A percentile compares a stretch with the other conserved stretches of the same genome.
Evolutionary conservation across 2,797 vertebrate genomes (phyloP).

Genomic region (Neomorphus geoffroyi): DNA sequence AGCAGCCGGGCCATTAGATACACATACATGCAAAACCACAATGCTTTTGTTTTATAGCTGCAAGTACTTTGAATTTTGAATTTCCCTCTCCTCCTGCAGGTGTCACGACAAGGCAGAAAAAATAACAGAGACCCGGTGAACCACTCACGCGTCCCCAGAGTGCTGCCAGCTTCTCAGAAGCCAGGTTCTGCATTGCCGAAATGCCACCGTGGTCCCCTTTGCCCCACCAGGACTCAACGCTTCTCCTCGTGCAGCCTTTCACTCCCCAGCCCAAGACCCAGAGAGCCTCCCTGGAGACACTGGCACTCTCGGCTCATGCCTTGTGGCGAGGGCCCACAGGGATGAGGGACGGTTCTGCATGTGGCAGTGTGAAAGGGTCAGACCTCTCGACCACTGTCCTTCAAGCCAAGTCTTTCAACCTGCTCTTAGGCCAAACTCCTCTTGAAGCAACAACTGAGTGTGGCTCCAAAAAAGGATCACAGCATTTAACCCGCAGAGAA

Average conservation of each 20-base stretch:
- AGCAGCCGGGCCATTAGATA: neutral
- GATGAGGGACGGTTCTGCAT: fast-evolving
- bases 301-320: neutral
- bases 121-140: neutral
- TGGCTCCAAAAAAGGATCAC: neutral
- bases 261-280: neutral
- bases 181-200: neutral
- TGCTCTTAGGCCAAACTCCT: neutral
- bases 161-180: neutral
- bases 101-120: slow-evolving; percentile 58
- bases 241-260: neutral
- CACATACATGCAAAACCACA: neutral
- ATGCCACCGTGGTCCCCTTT: neutral
- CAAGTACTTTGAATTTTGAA: neutral
- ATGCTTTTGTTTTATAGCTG: neutral
- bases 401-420: neutral
- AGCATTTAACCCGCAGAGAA: neutral
- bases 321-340: neutral
- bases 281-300: neutral
- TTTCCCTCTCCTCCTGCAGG: slow-evolving; percentile 49
- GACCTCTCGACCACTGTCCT: neutral
- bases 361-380: neutral
- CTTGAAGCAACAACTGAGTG: neutral
- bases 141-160: fast-evolving
- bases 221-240: neutral